Base-by-base conservation (phyloP, 2,888 invertebrate species). In the Arrhopalites spinosus region DNA sequence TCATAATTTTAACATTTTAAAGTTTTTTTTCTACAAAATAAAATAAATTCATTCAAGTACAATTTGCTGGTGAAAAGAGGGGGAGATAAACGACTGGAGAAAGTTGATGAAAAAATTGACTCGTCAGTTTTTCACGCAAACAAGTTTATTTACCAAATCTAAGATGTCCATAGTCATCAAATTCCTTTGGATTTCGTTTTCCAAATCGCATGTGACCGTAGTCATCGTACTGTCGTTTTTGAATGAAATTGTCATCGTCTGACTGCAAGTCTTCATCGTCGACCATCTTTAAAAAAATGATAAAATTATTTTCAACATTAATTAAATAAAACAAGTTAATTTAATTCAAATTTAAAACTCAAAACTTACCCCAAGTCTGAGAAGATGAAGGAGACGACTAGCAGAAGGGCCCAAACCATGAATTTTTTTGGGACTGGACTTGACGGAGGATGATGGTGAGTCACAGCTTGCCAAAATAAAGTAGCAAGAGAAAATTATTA, bases 191-290 rank as follows among this genome's bases (percentile, higher is more conserved):
- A 36, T 36, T 36, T 59, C 80, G 53, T 73, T 81, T 81, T 1
- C 80, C 81, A 25, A 81, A 81, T 45, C 81, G 29, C 81, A 80
- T 81, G 73, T 81, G 81, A 0, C 81, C 81, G 78, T 81, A 81
- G 74, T 81, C 81, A 43, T 81, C 80, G 36, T 81, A 80, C 74
- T 79, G 69, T 25, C 72, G 61, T 27, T 72, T 72, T 59, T 72
- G 72, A 15, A 72, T 15, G 20, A 72, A 72, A 47, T 72, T 72
- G 45, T 72, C 72, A 13, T 72, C 72, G 36, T 72, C 72, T 17
- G 72, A 72, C 20, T 72, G 61, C n/a, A 72, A 25, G 25, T 72
- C 72, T 25, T 72, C 72, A 27, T 72, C 72, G 17, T 72, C 72
- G 5, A 63, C 43, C 23, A n/a, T n/a, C n/a, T n/a, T n/a, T n/a